Base-by-base conservation (phyloP, 2,113 vertebrate genomes). In the Triplophysa dalaica region DNA sequence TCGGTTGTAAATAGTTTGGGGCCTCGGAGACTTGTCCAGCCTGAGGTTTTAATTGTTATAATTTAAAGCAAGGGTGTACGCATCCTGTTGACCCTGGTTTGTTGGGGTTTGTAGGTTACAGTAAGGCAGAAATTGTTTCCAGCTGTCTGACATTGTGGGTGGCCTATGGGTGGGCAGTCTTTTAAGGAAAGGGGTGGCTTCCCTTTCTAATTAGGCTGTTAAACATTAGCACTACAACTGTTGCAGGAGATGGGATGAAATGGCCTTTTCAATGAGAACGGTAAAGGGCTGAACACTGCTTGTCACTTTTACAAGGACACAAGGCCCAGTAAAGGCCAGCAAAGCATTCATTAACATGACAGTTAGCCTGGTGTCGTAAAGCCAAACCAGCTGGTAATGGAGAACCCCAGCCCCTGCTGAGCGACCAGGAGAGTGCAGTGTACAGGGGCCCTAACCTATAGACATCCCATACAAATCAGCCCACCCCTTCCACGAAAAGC, bases 401-500 rank as follows among this genome's bases (percentile, higher is more conserved):
- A 43, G 33, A 72, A 84, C 73, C 50, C 84, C 80, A 33, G 78
- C 86, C 83, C 85, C 84, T 83, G 77, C 85, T 85, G 82, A 84
- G 82, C 65, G 54, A 85, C 75, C 41, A 21, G 69, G 66, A 21
- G 54, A 60, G 66, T 29, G 14, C 8, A 13, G 26, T 33, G 77
- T 70, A 74, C 22, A n/a, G 50, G 62, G 54, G 19, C 38, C 61
- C 24, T 79, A 33, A 79, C 60, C 76, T 78, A 58, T 10, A 77
- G 63, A 60, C 81, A 69, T 70, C 78, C 65, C 45, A n/a, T 60
- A 77, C 52, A 69, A 48, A 62, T 43, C 22, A 26, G 17, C 24
- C 64, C 16, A 22, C 38, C 22, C 56, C 58, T 52, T 45, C 21
- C 66, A 24, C 8, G 13, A 54, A 66, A 79, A 78, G 69, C 79